phyloP scores from a whole-genome alignment of 2,113 vertebrate genomes.

The Nothobranchius kuhntae region DNA sequence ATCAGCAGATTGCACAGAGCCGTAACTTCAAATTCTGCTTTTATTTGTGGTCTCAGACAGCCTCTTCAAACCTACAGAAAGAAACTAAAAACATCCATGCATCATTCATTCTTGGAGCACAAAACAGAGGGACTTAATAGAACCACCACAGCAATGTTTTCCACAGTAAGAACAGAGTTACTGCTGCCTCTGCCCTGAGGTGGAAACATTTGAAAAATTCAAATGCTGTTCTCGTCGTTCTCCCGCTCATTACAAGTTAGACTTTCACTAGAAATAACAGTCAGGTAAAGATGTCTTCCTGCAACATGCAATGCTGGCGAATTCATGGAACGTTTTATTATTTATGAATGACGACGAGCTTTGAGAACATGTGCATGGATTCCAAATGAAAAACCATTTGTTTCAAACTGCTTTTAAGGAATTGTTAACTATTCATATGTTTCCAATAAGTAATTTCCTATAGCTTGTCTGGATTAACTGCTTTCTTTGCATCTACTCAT shows the following conservation, averaged over 20 bases:
- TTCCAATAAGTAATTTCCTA: conserved; percentile 41
- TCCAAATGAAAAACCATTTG: conserved; percentile 27
- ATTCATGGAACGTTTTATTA: conserved; percentile 29
- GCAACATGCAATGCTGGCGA: conserved; percentile 9
- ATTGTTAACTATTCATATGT: conserved; percentile 42
- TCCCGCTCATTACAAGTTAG: conserved; percentile 6
- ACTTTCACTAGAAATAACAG: background rate
- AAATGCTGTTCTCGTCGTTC: conserved; percentile 28
- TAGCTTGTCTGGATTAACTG: conserved; percentile 46
- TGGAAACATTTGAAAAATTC: conserved; percentile 46
- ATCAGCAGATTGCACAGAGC: background rate
- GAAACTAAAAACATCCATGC: conserved; percentile 28
- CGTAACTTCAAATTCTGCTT: background rate
- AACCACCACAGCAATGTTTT: conserved; percentile 35
- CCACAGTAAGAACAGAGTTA: conserved; percentile 35
- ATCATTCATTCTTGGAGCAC: conserved; percentile 18
- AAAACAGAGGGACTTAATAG: conserved; percentile 19
- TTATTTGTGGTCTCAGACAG: background rate
- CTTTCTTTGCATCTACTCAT: conserved; percentile 46
- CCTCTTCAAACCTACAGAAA: conserved; percentile 3
- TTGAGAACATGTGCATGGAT: conserved; percentile 18
- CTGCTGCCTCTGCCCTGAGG: conserved; percentile 37
- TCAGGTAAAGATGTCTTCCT: conserved; percentile 4
- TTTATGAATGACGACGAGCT: conserved; percentile 26
- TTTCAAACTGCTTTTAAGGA: conserved; percentile 40